Evolutionary conservation across 2,113 vertebrate species (phyloP), one percentile per base, ranked within the genome.

Genomic region (Cyanoramphus novaezelandiae): DNA sequence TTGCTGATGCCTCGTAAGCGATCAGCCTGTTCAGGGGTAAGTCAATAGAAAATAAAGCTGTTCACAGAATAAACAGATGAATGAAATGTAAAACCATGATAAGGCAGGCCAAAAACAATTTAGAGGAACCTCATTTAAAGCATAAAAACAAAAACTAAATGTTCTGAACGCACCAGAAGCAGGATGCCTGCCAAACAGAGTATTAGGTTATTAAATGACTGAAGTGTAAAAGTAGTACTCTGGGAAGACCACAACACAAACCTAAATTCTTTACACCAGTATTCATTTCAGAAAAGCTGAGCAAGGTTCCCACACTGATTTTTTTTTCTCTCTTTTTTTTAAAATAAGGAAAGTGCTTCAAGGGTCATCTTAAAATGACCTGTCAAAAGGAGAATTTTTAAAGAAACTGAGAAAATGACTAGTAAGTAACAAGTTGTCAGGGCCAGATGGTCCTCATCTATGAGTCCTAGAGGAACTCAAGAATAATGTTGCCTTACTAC

Each of bases 81-180:
- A 74, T 88, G n/a, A 92, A 96, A 92, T 67, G 39, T 84, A 88
- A 93, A 95, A 93, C 76, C 55, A 21, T 86, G 83, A 88, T 23
- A 84, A 18, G 43, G 28, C 55, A 88, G 53, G 64, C 60, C 82
- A 96, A 94, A 95, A 90, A 46, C 64, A 78, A 88, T 86, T 88
- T 83, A 93, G 60, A 90, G 28, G 29, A 92, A 75, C 50, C 50
- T 93, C 68, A 80, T 44, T 88, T 86, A 86, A 88, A n/a, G 53
- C 71, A 92, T 53, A 82, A 90, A 93, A 55, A 1, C 31, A 90
- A 90, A 94, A 94, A 80, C 57, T 65, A 88, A 93, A 59, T 84
- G 43, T 88, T 92, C 91, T 93, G 76, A 86, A 78, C 20, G 35
- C 28, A 83, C 67, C 64, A 77, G 80, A 91, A 81, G 16, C 46